These are phyloP conservation scores for Megaceryle alcyon DNA, from an alignment of 2,797 vertebrate genomes.

Conservation along the genomic window DNA sequence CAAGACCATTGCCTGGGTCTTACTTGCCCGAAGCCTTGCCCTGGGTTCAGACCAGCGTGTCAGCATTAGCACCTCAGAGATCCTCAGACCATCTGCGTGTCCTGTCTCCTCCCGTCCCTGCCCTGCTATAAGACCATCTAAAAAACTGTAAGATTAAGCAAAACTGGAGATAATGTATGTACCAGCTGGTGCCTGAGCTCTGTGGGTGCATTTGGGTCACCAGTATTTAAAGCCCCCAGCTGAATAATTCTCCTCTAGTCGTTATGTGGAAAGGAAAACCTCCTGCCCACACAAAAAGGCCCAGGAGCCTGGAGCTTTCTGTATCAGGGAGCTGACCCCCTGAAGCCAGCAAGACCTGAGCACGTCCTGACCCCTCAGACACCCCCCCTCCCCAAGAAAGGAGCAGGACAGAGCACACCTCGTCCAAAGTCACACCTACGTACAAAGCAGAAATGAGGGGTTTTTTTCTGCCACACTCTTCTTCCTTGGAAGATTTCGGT, in stretches of 20 bases:
- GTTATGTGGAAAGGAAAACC: background rate
- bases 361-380: background rate
- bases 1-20: background rate
- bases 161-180: background rate
- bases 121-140: rapidly evolving
- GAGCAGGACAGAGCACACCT: background rate
- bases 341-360: background rate
- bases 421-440: background rate
- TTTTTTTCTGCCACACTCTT: background rate
- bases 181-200: conserved; percentile 7
- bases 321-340: rapidly evolving
- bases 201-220: background rate
- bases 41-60: background rate
- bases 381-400: background rate
- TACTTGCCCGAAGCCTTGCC: background rate
- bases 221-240: background rate
- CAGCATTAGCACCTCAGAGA: background rate
- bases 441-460: background rate
- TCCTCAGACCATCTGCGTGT: background rate
- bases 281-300: background rate
- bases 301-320: background rate
- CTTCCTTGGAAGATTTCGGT: background rate
- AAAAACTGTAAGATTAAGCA: background rate
- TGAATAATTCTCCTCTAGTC: background rate
- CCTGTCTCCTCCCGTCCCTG: background rate